These are phyloP conservation scores for Capra hircus DNA, from an alignment of 2,113 vertebrate species.

Conservation along the genomic window DNA sequence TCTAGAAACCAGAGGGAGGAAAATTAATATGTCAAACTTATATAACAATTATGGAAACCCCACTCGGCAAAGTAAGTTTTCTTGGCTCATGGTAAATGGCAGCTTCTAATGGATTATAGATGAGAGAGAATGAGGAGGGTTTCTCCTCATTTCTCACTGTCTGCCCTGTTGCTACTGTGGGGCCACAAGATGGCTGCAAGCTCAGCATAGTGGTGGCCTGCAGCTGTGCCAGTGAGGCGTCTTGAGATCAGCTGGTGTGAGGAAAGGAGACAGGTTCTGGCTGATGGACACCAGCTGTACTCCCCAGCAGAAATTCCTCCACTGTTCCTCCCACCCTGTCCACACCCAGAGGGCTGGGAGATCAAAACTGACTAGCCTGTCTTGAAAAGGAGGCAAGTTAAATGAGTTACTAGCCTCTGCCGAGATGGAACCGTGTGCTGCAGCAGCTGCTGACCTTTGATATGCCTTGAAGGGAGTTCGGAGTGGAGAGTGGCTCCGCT, in stretches of 20 bases:
- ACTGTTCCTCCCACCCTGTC: too few species aligned
- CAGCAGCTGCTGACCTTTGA: neutral
- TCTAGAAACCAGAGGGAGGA: neutral
- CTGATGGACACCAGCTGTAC: too few species aligned
- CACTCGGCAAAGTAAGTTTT: neutral
- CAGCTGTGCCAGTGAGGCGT: neutral
- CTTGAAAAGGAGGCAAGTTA: neutral
- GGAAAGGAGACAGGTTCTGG: accelerated
- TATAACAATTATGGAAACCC: neutral
- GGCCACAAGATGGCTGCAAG: too few species aligned
- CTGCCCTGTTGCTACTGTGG: neutral
- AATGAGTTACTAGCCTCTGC: neutral
- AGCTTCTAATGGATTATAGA: neutral
- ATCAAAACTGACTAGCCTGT: neutral
- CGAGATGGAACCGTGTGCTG: accelerated
- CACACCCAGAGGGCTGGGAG: neutral
- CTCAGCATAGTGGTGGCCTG: accelerated
- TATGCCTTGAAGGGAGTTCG: neutral
- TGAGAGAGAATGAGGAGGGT: neutral
- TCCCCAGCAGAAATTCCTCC: neutral
- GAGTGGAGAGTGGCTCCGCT: neutral
- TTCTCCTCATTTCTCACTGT: too few species aligned
- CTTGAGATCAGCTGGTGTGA: neutral
- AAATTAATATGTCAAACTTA: neutral
- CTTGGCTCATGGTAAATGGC: neutral